These are phyloP conservation scores for Anticlea derivata DNA, from an alignment of 2,888 invertebrate genomes.

Conservation along the genomic window DNA sequence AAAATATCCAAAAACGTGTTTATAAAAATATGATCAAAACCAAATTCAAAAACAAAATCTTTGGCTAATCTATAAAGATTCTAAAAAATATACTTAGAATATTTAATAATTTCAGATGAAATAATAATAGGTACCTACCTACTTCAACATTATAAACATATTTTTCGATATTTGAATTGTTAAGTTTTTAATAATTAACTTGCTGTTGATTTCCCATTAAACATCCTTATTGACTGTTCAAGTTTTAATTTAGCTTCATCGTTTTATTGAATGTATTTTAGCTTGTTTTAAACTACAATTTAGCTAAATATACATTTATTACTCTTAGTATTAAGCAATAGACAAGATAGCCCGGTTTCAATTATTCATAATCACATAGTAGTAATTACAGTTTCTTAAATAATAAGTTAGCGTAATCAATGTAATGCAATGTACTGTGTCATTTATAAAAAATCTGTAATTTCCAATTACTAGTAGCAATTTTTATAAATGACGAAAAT, in stretches of 20 bases:
- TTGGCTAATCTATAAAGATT: constrained; percentile 25
- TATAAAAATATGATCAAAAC: not conserved
- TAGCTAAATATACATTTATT: constrained; percentile 81
- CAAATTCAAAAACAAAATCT: too few species aligned
- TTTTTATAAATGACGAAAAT: constrained; percentile 56
- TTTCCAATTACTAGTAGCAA: constrained; percentile 14
- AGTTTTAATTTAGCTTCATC: constrained; percentile 67
- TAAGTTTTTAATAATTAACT: constrained; percentile 74
- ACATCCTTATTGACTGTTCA: constrained; percentile 80
- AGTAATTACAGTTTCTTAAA: constrained; percentile 63
- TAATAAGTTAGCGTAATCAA: constrained; percentile 76
- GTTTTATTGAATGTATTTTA: constrained; percentile 62
- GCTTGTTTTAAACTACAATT: constrained; percentile 66
- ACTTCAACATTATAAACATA: constrained; percentile 25
- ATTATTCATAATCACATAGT: constrained; percentile 71
- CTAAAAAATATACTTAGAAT: too few species aligned
- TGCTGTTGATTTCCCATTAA: constrained; percentile 78
- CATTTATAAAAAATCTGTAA: constrained; percentile 43
- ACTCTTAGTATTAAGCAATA: constrained; percentile 73
- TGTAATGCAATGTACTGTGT: constrained; percentile 73
- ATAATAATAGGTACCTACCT: too few species aligned
- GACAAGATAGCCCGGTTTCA: constrained; percentile 84
- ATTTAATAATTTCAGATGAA: constrained; percentile 19
- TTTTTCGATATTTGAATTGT: constrained; percentile 53
- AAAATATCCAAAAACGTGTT: constrained; percentile 39